A percentile compares a stretch with the other conserved stretches of the same genome.
Conservation (phyloP, 2,888 invertebrate genomes). For the Acholoe squamosa region DNA sequence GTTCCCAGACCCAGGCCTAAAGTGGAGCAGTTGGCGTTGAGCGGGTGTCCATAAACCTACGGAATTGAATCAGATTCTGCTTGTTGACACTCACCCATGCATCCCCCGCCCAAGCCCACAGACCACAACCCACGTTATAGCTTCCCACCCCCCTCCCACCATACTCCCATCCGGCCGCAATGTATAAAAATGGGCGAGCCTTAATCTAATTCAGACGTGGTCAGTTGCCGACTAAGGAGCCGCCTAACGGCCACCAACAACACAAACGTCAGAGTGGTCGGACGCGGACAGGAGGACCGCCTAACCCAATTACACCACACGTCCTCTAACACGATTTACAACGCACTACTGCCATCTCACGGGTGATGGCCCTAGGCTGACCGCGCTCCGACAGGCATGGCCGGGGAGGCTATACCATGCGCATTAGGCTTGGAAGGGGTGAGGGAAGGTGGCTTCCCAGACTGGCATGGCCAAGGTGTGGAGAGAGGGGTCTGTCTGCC, state of each 20-base stretch:
- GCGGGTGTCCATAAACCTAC: conserved; percentile 37
- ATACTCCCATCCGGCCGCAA: too few species aligned
- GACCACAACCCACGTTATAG: too few species aligned
- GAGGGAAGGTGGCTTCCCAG: not conserved
- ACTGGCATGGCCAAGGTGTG: not conserved
- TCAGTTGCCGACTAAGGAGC: conserved; percentile 32
- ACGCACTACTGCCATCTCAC: not conserved
- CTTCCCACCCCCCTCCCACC: too few species aligned
- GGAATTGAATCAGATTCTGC: conserved; percentile 37
- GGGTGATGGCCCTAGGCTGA: not conserved
- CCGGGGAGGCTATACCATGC: not conserved
- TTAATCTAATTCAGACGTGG: conserved; percentile 39
- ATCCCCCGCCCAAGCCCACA: not conserved
- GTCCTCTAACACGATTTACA: conserved; percentile 29
- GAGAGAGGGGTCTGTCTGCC: not conserved
- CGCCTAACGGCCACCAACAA: conserved; percentile 41
- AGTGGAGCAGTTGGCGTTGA: not conserved
- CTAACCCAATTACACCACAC: not conserved
- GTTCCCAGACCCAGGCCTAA: not conserved
- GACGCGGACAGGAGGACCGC: not conserved
- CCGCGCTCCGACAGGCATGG: not conserved
- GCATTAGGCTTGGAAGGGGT: not conserved
- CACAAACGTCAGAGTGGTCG: conserved; percentile 40
- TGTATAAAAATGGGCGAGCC: not conserved
- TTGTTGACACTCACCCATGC: conserved; percentile 43